Evolutionary conservation across 1,140 invertebrate genomes (phyloP).

Genomic region (Vanessa tameamea): DNA sequence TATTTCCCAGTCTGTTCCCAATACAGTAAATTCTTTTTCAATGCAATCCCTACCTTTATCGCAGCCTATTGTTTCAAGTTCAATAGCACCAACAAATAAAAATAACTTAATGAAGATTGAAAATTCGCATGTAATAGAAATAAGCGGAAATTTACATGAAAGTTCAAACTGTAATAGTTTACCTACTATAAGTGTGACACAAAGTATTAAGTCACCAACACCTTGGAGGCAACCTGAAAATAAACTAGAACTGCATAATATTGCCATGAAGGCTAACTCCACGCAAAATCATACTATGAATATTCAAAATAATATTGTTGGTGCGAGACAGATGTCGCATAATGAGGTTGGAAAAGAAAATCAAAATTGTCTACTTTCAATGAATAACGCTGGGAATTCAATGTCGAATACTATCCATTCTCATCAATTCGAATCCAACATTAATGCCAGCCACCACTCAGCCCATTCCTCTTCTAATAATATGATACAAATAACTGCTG

Average conservation of each 20-base stretch:
- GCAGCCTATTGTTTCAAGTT: conserved; percentile 74
- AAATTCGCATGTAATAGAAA: conserved; percentile 76
- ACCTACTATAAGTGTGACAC: conserved; percentile 74
- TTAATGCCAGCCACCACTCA: conserved; percentile 65
- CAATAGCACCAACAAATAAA: conserved; percentile 68
- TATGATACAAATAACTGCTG: conserved; percentile 74
- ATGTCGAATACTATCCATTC: conserved; percentile 56
- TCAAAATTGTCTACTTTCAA: conserved; percentile 64
- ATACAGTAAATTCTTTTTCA: conserved; percentile 63
- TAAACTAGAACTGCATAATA: conserved; percentile 66
- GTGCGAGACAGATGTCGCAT: conserved; percentile 55
- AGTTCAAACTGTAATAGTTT: conserved; percentile 61
- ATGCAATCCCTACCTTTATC: conserved; percentile 73
- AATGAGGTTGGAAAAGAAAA: conserved; percentile 65
- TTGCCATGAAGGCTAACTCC: conserved; percentile 53
- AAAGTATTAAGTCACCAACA: conserved; percentile 74
- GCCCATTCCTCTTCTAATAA: conserved; percentile 66
- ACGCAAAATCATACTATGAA: conserved; percentile 54
- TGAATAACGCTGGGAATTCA: conserved; percentile 56
- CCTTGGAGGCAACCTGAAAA: conserved; percentile 71
- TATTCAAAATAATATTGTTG: conserved; percentile 56
- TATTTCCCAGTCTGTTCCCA: conserved; percentile 73
- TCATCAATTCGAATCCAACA: conserved; percentile 66
- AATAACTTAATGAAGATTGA: conserved; percentile 69
- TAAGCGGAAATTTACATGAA: conserved; percentile 73